Percentiles rank a stretch among this genome's conserved stretches.
Evolutionary conservation across 2,888 invertebrate genomes (phyloP).

Genomic region (Latrodectus elegans): DNA sequence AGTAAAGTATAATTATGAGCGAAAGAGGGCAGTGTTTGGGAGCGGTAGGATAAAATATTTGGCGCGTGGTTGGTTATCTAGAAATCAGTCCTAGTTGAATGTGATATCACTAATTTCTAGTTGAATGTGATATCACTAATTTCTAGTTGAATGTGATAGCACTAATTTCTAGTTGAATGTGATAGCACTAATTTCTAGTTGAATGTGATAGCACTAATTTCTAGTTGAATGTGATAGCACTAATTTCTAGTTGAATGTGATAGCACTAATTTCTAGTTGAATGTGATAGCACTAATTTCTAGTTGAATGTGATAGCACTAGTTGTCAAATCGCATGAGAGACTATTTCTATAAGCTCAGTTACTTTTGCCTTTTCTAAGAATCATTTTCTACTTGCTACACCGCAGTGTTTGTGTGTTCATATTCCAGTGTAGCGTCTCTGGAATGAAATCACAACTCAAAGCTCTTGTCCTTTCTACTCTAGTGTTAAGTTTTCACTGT

Average conservation of each 20-base stretch:
- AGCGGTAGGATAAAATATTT: constrained; percentile 23
- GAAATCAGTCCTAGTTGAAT: constrained; percentile 69
- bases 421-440: constrained; percentile 44
- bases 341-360: constrained; percentile 69
- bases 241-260: constrained; percentile 66
- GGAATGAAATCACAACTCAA: constrained; percentile 69
- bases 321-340: constrained; percentile 68
- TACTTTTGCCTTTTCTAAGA: constrained; percentile 69
- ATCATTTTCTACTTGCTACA: constrained; percentile 67
- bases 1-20: constrained; percentile 55
- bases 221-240: constrained; percentile 65
- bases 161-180: constrained; percentile 66
- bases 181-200: constrained; percentile 65
- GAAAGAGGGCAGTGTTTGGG: constrained; percentile 46
- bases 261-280: constrained; percentile 67
- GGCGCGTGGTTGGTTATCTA: constrained; percentile 39
- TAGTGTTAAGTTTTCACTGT: constrained; percentile 68
- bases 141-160: constrained; percentile 67
- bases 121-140: constrained; percentile 65
- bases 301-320: constrained; percentile 66
- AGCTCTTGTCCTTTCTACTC: constrained; percentile 67
- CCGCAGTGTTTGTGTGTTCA: constrained; percentile 64
- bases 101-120: constrained; percentile 64
- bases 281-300: constrained; percentile 66
- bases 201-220: constrained; percentile 65